Conservation (phyloP, 2,797 vertebrate species). For the Gymnoscopelus microlampas region DNA sequence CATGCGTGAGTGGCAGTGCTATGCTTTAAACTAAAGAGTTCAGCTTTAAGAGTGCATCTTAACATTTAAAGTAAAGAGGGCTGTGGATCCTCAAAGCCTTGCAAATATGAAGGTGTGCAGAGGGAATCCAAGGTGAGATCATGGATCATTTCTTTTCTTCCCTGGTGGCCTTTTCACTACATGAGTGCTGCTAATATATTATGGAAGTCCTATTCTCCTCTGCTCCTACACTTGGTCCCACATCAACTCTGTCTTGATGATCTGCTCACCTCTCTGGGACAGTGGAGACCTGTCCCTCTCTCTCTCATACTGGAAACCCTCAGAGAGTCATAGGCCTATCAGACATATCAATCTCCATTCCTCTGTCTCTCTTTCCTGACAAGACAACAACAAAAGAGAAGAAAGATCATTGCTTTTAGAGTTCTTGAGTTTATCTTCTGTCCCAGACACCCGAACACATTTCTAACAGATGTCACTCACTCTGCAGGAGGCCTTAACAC, state of each 20-base stretch:
- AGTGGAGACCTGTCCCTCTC: not conserved
- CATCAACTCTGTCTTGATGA: constrained; percentile 70
- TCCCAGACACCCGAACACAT: no score
- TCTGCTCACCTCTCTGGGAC: constrained; percentile 59
- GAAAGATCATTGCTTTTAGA: no score
- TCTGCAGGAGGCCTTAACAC: no score
- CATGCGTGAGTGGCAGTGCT: constrained; percentile 38
- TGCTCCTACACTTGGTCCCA: constrained; percentile 61
- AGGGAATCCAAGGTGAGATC: constrained; percentile 55
- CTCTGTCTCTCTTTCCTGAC: no score
- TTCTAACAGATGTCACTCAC: no score
- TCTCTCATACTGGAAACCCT: no score
- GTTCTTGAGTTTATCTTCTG: no score
- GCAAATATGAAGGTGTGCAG: constrained; percentile 21
- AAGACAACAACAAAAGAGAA: no score
- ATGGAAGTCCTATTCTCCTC: constrained; percentile 72
- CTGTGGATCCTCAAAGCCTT: constrained; percentile 22
- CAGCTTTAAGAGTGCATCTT: constrained; percentile 56
- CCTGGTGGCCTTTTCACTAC: constrained; percentile 62
- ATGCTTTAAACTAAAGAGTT: constrained; percentile 31
- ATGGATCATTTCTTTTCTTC: constrained; percentile 52
- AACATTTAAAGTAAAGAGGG: constrained; percentile 51
- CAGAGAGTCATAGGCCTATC: no score
- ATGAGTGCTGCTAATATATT: constrained; percentile 72
- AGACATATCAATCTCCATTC: no score